These are phyloP conservation scores for Syrphus vitripennis DNA, from an alignment of 2,888 invertebrate genomes.

Conservation along the genomic window DNA sequence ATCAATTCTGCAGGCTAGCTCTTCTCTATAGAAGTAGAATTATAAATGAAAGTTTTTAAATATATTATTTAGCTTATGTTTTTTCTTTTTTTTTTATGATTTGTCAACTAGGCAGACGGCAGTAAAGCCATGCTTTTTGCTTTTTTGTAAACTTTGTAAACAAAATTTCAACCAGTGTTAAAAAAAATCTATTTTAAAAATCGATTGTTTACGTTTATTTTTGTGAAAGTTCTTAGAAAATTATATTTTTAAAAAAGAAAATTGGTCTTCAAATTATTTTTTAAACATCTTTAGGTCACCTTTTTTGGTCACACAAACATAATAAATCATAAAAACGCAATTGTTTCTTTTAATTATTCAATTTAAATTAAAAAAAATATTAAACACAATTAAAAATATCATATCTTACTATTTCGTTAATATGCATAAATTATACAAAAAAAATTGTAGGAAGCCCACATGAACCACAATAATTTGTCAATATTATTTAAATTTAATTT, in stretches of 20 bases:
- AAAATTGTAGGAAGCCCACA: background rate
- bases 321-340: too few species aligned
- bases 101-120: background rate
- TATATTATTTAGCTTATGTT: background rate
- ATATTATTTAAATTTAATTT: background rate
- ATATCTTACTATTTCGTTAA: background rate
- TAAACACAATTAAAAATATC: too few species aligned
- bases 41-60: background rate
- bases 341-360: too few species aligned
- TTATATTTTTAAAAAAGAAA: too few species aligned
- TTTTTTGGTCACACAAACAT: too few species aligned
- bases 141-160: background rate
- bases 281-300: too few species aligned
- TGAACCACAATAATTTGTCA: conserved; percentile 2
- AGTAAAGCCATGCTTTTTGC: background rate
- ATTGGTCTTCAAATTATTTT: too few species aligned
- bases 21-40: background rate
- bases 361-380: too few species aligned
- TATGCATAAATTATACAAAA: background rate
- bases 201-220: too few species aligned
- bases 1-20: background rate
- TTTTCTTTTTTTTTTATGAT: background rate
- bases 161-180: background rate
- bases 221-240: too few species aligned
- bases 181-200: too few species aligned